phyloP scores from a whole-genome alignment of 2,113 vertebrate species.

The Galbula dea region DNA sequence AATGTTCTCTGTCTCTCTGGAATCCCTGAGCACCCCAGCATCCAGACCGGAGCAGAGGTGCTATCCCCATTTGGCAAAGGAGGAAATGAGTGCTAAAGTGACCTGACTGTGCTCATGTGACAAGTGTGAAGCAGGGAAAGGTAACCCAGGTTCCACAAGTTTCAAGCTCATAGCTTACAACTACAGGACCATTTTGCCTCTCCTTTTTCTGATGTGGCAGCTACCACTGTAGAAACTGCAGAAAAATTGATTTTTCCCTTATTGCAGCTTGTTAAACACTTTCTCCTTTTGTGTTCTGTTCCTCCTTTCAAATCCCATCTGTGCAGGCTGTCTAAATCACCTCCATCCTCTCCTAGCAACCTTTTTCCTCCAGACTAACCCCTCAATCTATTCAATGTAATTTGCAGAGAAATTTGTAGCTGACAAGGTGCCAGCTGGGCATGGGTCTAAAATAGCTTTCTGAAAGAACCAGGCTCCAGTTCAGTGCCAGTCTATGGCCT shows the following conservation, averaged over 20 bases:
- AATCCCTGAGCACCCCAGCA: not conserved
- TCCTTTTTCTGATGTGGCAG: not conserved
- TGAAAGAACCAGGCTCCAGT: not conserved
- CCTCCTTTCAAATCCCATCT: not conserved
- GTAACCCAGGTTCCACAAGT: not conserved
- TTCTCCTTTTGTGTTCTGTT: not conserved
- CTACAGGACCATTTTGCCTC: not conserved
- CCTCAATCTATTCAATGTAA: not conserved
- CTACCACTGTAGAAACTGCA: not conserved
- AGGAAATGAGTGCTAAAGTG: not conserved
- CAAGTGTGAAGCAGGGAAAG: not conserved
- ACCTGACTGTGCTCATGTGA: not conserved
- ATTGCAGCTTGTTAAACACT: not conserved
- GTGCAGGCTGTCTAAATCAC: not conserved
- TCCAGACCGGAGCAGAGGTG: not conserved
- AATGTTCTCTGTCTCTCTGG: not conserved
- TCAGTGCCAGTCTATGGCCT: not conserved
- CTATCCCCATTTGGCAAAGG: not conserved
- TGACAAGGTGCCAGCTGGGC: constrained; percentile 9
- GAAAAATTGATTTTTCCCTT: not conserved
- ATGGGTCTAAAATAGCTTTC: not conserved
- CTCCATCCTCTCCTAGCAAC: constrained; percentile 42
- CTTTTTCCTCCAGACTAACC: constrained; percentile 14
- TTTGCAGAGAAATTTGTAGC: constrained; percentile 15
- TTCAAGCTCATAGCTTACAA: not conserved